Base-by-base conservation (phyloP, 2,888 invertebrate species). In the Hirtodrosophila alboralis region DNA sequence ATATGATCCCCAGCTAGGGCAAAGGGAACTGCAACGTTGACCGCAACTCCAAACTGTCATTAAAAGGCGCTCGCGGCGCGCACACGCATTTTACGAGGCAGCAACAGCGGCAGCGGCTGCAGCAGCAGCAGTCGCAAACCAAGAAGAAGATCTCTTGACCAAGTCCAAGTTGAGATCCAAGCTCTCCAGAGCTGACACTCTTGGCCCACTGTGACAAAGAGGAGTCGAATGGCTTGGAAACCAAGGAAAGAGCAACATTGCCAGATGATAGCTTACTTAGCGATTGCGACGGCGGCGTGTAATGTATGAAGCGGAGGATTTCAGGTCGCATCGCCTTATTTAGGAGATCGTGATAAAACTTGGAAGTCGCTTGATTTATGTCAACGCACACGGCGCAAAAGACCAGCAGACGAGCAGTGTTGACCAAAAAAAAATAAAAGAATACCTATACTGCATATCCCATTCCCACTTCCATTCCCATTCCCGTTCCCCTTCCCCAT, bases 351-450 rank as follows among this genome's bases (percentile, higher is more conserved):
- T 88, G 88, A 88, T 88, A 89, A 88, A 89, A 89, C 78, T 89
- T 89, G 88, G 88, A 88, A 88, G 89, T 89, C 88, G 87, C 88
- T 87, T 88, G 88, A 88, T 88, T 88, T 88, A 88, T 88, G 89
- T 87, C 89, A 86, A 84, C 80, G 84, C 86, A 86, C 63, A 71
- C 59, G 49, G 49, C 62, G 53, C 59, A 74, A 58, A n/a, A 53
- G 41, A 63, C 51, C 59, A 49, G 56, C 60, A 60, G 48, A 60
- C 54, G 45, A 60, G 41, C 41, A 60, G 41, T 36, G 47, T 36
- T 68, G 45, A 33, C 68, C 61, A 36, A 54, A 33, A 36, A 54
- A 33, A 53, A 33, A 27, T 36, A 67, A 36, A 41, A 33, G 37
- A 65, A 41, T 62, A 10, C 57, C 57, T 57, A 41, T 52, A 14